Evolutionary conservation across 2,888 invertebrate genomes (phyloP), one percentile per base, ranked within the genome.

Genomic region (Mythimna loreyi): DNA sequence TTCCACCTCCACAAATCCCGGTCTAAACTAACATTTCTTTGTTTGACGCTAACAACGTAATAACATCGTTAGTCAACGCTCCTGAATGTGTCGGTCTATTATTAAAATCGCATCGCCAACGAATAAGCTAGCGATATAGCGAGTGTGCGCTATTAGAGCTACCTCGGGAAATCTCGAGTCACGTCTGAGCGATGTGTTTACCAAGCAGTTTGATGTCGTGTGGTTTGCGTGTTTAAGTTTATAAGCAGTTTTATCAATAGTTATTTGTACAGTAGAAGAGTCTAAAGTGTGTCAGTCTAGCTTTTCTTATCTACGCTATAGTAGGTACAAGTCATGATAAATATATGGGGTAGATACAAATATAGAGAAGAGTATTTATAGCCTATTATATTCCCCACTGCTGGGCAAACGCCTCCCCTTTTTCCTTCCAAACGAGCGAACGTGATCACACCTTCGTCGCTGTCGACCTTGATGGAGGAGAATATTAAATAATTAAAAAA

Each of bases 101-200:
- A 75, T 53, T 66, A 76, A 77, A 63, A 76, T 60, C 56, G 55
- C 67, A 75, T 73, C 80, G 72, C 72, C 72, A 84, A 83, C 84
- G 84, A 84, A 86, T 75, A 77, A 75, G 58, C 68, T 40, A 11
- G 70, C 77, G 63, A 80, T 72, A 83, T 77, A 75, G 82, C 70
- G 77, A 82, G 78, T 72, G 68, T 53, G 33, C 43, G 60, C 69
- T 72, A 70, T 69, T 69, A 74, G 76, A 68, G 66, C 69, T 78
- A 64, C 68, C 67, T 66, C 78, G 65, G 64, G 73, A 84, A 68
- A 75, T 63, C 66, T 64, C 47, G 67, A 61, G 57, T 55, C 63
- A 62, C 67, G 75, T 68, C 52, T 69, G 55, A 66, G 55, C 28
- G n/a, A 72, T 70, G 76, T 68, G 47, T 76, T 47, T 72, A 55